These are phyloP conservation scores for Elachura formosa DNA, from an alignment of 2,113 vertebrate genomes.

Conservation along the genomic window DNA sequence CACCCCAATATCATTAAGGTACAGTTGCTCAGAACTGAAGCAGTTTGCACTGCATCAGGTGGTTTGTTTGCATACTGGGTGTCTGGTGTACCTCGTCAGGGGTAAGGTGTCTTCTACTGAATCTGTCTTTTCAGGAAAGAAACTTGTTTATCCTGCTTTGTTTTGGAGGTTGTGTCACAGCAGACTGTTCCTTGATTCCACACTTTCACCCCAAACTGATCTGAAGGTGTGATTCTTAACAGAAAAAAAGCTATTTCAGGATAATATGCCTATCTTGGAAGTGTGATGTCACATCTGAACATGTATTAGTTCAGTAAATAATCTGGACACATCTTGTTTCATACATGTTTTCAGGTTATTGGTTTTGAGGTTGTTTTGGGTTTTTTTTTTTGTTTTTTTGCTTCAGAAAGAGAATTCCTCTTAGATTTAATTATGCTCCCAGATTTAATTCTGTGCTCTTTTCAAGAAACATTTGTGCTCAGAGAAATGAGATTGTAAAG, in stretches of 20 bases:
- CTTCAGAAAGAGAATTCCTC: background rate
- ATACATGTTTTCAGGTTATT: background rate
- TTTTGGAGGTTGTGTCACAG: background rate
- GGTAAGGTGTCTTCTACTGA: background rate
- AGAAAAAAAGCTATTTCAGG: background rate
- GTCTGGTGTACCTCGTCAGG: background rate
- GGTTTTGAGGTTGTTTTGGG: background rate
- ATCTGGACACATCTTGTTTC: background rate
- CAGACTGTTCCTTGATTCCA: background rate
- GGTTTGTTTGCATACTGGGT: background rate
- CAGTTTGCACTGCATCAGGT: background rate
- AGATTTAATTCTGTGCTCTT: background rate
- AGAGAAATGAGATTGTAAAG: background rate
- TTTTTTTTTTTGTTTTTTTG: background rate
- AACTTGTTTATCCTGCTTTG: background rate
- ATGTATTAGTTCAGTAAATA: background rate
- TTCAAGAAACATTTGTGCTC: background rate
- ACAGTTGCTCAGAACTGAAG: background rate
- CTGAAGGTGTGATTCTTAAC: background rate
- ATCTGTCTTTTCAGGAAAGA: background rate
- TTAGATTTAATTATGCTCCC: background rate
- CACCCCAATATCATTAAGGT: constrained; percentile 91
- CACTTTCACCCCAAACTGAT: background rate
- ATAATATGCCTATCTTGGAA: background rate
- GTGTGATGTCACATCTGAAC: background rate